Base-by-base conservation (phyloP, 1,140 invertebrate species). In the Drosophila kanapiae region DNA sequence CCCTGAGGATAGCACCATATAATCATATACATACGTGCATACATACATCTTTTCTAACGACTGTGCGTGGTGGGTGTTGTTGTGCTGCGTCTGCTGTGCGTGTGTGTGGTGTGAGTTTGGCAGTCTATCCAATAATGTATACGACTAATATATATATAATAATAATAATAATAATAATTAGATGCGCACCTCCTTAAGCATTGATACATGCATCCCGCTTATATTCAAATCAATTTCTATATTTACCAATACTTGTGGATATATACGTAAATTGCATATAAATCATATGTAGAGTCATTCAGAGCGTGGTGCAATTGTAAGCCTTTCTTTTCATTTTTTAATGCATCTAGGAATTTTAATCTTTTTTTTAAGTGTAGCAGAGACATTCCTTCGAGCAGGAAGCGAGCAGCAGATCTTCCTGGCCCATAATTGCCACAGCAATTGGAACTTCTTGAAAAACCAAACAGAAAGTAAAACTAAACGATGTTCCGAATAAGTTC, bases 1-100 rank as follows among this genome's bases (percentile, higher is more conserved):
- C 95, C 95, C 81, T 93, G 92, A 93, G 92, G 82, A 93, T 90
- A 86, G 48, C 58, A 56, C 53, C 53, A 10, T 38, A 38, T 54
- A 54, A 38, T 18, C 1, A 54, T 54, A 10, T 54, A 38, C 35
- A 54, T 54, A 37, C 33, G 53, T 54, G 10, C 53, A 54, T 54
- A 54, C 53, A 54, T 54, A 54, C 53, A 54, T 54, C 37, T 54
- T 54, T 54, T 54, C 35, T 54, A 54, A 38, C 37, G 53, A 54
- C 53, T 38, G 53, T 35, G 37, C 37, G 51, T 54, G 51, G 53
- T 54, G 53, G 51, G 53, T 54, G 53, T 54, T 54, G 33, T 54
- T 54, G 35, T 54, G 53, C 53, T 37, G 37, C 53, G 53, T 38
- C 53, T 18, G 7, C 31, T 18, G 7, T 8, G 35, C 37, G 53